Conservation (phyloP, 2,888 invertebrate species). For the Arctia plantaginis region DNA sequence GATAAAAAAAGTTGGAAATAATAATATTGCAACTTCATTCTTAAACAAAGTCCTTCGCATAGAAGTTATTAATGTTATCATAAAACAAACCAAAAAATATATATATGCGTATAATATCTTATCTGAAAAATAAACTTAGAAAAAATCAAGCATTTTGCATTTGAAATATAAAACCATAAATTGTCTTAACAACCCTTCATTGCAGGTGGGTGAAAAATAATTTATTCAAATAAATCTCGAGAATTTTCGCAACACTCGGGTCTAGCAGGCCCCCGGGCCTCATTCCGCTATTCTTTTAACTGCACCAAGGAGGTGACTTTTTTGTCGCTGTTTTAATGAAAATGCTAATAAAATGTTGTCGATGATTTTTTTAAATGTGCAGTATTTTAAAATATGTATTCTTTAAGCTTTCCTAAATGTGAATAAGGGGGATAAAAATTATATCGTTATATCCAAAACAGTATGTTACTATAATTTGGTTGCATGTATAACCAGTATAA, state of each 20-base stretch:
- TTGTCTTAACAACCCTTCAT: conserved; percentile 80
- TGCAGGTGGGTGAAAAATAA: conserved; percentile 82
- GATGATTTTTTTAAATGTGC: conserved; percentile 53
- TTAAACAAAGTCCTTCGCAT: background rate
- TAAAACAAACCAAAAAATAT: background rate
- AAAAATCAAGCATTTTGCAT: conserved; percentile 43
- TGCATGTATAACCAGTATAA: too few species aligned
- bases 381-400: conserved; percentile 6
- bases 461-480: too few species aligned
- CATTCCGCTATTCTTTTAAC: conserved; percentile 79
- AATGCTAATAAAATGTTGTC: conserved; percentile 68
- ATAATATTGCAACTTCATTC: background rate
- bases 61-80: background rate
- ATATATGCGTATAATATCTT: conserved; percentile 5
- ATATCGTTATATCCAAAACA: too few species aligned
- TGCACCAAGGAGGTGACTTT: conserved; percentile 70
- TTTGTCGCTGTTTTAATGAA: conserved; percentile 76
- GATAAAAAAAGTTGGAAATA: background rate
- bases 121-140: conserved; percentile 29
- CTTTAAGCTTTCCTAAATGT: background rate
- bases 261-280: conserved; percentile 77
- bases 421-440: background rate
- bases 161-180: conserved; percentile 70
- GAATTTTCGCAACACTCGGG: conserved; percentile 70
- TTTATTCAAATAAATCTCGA: conserved; percentile 85